A percentile compares a stretch with the other conserved stretches of the same genome.
phyloP scores from a whole-genome alignment of 2,888 invertebrate species.

The Notocelia uddmanniana region DNA sequence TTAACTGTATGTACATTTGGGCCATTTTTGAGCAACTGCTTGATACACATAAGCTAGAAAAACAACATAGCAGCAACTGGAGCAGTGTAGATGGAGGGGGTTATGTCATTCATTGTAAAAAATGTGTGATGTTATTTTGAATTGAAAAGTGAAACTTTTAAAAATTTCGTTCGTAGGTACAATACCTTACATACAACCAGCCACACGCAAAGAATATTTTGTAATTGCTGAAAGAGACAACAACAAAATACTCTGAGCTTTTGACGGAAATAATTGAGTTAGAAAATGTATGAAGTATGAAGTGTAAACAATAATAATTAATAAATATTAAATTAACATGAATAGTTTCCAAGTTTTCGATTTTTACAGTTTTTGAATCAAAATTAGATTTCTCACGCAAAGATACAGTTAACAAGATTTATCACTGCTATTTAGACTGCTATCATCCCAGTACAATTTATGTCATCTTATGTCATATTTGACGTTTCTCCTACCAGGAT shows the following conservation, averaged over 20 bases:
- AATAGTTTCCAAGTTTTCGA: background rate
- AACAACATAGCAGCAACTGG: conserved; percentile 56
- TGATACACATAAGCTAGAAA: conserved; percentile 40
- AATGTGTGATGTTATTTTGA: conserved; percentile 76
- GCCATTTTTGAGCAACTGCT: conserved; percentile 50
- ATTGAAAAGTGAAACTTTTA: conserved; percentile 76
- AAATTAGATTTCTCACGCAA: background rate
- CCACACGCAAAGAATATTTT: conserved; percentile 94
- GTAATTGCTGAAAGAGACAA: conserved; percentile 90
- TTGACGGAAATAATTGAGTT: conserved; percentile 50
- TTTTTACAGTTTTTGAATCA: background rate
- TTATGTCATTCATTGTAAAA: conserved; percentile 76
- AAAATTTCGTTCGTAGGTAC: conserved; percentile 74
- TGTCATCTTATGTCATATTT: too few species aligned
- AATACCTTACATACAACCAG: conserved; percentile 94
- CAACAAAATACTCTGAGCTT: conserved; percentile 84
- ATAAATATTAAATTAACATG: background rate
- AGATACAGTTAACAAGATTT: too few species aligned
- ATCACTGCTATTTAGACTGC: too few species aligned
- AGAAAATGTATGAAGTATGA: background rate
- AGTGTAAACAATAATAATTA: conserved; percentile 4
- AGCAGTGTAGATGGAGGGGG: conserved; percentile 62
- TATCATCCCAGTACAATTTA: too few species aligned
- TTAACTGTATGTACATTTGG: conserved; percentile 48
- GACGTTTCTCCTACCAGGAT: too few species aligned